phyloP scores from a whole-genome alignment of 2,113 vertebrate genomes.

The Callipepla californica region DNA sequence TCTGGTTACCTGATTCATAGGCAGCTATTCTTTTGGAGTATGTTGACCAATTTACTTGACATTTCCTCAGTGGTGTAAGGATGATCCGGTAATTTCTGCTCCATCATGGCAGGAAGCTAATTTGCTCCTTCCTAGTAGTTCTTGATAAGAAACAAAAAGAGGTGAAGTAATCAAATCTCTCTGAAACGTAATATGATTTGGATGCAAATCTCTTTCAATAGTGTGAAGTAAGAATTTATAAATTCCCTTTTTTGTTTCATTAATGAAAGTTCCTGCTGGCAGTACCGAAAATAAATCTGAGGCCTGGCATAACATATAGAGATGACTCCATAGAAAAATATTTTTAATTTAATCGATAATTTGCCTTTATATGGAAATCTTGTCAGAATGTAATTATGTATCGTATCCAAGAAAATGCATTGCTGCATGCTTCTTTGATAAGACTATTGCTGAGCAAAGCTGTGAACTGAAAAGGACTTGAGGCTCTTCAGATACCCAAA shows the following conservation, averaged over 20 bases:
- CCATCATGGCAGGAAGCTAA: not conserved
- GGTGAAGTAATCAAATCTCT: not conserved
- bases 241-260: not conserved
- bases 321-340: not conserved
- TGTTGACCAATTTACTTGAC: slow-evolving; percentile 39
- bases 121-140: slow-evolving; percentile 17
- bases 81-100: slow-evolving; percentile 26
- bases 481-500: slow-evolving; percentile 4
- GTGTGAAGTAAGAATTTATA: not conserved
- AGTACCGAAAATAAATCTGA: slow-evolving; percentile 16
- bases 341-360: slow-evolving; percentile 30
- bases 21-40: slow-evolving; percentile 39
- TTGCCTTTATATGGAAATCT: not conserved
- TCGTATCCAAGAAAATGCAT: not conserved
- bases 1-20: slow-evolving; percentile 25
- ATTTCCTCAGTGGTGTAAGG: not conserved
- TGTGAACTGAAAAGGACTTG: not conserved
- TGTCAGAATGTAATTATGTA: not conserved
- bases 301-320: not conserved
- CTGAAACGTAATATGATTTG: not conserved
- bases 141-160: slow-evolving; percentile 35
- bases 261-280: not conserved
- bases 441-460: not conserved
- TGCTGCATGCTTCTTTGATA: not conserved
- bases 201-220: slow-evolving; percentile 11